A percentile compares a stretch with the other conserved stretches of the same genome.
Conservation (phyloP, 2,113 vertebrate species). For the Lota lota region DNA sequence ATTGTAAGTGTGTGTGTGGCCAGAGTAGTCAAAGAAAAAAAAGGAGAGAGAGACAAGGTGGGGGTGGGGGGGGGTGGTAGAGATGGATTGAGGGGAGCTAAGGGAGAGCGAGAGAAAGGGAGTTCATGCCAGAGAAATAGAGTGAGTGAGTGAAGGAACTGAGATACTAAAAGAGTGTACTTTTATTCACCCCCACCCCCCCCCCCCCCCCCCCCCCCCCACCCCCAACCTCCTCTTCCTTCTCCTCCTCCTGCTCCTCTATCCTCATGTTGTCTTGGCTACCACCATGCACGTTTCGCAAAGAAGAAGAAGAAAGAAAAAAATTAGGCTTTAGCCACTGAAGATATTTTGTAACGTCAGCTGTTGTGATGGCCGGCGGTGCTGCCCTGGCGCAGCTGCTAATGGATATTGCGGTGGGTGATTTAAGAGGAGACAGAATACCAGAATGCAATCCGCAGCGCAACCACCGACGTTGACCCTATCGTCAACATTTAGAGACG, state of each 20-base stretch:
- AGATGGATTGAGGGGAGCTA: slow-evolving; percentile 15
- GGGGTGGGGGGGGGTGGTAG: slow-evolving; percentile 16
- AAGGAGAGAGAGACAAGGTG: background rate
- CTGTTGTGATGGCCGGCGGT: slow-evolving; percentile 59
- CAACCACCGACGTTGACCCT: slow-evolving; percentile 36
- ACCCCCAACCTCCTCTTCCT: background rate
- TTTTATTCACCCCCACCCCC: slow-evolving; percentile 24
- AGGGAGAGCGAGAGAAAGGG: slow-evolving; percentile 9
- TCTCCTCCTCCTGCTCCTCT: slow-evolving; percentile 14
- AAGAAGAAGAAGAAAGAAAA: slow-evolving; percentile 27
- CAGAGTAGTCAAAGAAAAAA: slow-evolving; percentile 42
- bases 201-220: too few species aligned
- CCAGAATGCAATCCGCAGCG: slow-evolving; percentile 34
- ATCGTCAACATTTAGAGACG: slow-evolving; percentile 5
- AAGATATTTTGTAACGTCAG: slow-evolving; percentile 70
- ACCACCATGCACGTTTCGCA: slow-evolving; percentile 45
- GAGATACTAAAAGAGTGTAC: slow-evolving; percentile 46
- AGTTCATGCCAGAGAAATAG: slow-evolving; percentile 14
- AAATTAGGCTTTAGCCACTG: slow-evolving; percentile 48
- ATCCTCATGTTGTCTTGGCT: slow-evolving; percentile 43
- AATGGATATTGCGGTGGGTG: slow-evolving; percentile 38
- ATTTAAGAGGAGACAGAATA: slow-evolving; percentile 53
- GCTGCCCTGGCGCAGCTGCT: slow-evolving; percentile 43
- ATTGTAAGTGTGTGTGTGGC: slow-evolving; percentile 76
- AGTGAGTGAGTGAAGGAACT: slow-evolving; percentile 11